Evolutionary conservation across 1,140 invertebrate species (phyloP).

Genomic region (Muscidifurax raptorellus): DNA sequence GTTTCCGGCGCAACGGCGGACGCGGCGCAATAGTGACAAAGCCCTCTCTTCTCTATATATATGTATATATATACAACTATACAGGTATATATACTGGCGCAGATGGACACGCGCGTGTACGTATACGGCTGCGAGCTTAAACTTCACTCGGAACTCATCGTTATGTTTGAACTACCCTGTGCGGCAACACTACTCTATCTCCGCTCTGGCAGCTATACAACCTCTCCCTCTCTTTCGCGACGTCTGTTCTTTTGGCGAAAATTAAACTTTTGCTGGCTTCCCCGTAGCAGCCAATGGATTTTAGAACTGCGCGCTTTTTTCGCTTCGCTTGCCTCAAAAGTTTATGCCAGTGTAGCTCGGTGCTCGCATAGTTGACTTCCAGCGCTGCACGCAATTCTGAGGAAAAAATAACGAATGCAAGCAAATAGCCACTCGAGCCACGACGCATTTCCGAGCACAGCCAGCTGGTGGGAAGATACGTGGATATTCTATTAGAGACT

Average conservation of each 20-base stretch:
- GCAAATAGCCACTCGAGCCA: no score
- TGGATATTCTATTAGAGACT: slow-evolving; percentile 4
- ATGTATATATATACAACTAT: background rate
- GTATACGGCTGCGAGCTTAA: slow-evolving; percentile 35
- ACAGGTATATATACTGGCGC: background rate
- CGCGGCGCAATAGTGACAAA: slow-evolving; percentile 42
- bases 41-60: background rate
- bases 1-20: slow-evolving; percentile 27
- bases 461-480: background rate
- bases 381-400: no score
- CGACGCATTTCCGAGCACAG: background rate
- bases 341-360: no score
- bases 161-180: slow-evolving; percentile 29
- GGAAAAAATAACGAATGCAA: no score
- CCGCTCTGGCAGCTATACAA: background rate
- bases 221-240: background rate
- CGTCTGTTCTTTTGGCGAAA: background rate
- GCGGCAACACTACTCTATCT: background rate
- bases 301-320: background rate
- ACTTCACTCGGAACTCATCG: slow-evolving; percentile 41
- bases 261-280: background rate
- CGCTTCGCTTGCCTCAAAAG: background rate
- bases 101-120: slow-evolving; percentile 1
- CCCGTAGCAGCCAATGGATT: background rate
- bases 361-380: background rate